Base-by-base conservation (phyloP, 2,888 invertebrate species). In the Chamaedrilus cognettii region DNA sequence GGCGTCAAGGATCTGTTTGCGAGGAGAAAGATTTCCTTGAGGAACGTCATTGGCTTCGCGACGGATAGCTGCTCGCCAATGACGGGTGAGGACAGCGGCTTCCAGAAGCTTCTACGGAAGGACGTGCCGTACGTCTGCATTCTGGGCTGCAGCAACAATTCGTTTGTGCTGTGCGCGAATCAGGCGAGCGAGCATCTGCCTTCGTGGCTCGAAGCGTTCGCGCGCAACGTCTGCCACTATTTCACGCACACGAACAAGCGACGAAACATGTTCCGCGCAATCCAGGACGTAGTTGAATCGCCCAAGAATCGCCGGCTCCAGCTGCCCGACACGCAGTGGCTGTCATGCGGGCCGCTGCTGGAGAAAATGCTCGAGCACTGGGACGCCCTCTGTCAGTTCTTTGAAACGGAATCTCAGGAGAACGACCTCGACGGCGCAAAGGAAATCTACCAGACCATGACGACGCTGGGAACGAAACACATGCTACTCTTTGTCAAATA, bases 351-450 rank as follows among this genome's bases (percentile, higher is more conserved):
- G 23, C 30, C 56, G 23, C 3, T 56, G 2, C 3, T 56, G 19
- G 56, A 56, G 28, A 56, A 31, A 56, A 56, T 56, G 19, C 5
- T 56, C 15, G 56, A 56, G 5, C 56, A 56, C 28, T 56, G 56
- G 56, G 56, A 56, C 23, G 56, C n/a, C 31, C 56, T 56, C 2
- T 31, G 2, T 2, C 31, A 30, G 56, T 56, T n/a, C 31, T 56
- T 56, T 3, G 30, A 56, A 26, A 30, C 7, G 2, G 2, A 56
- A 26, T 3, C 49, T 49, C 15, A 11, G n/a, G 28, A 4, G 4
- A 28, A 52, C n/a, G n/a, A 5, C 7, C 4, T 23, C 56, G 56
- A 56, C 15, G 7, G 56, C 31, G 56, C 56, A 3, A 1, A 31
- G n/a, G 30, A 23, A 56, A 56, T 56, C 56, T 5, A 30, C 2